Conservation (phyloP, 37 sponge, comb jelly and placozoan species). For the Cliona cf. orientalis region DNA sequence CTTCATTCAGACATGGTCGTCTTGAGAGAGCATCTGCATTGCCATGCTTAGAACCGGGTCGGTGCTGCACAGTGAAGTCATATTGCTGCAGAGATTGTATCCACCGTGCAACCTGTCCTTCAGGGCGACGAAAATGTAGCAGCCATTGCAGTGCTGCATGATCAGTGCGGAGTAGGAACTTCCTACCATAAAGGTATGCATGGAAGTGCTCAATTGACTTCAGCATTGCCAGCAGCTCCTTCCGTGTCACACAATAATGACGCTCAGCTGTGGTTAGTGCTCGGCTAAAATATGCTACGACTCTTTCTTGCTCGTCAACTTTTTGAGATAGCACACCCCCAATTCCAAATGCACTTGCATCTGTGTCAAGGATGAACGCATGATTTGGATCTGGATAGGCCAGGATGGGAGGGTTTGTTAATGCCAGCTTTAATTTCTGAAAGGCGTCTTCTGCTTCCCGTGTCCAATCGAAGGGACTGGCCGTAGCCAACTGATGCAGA, state of each 20-base stretch:
- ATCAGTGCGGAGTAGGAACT: too few species aligned
- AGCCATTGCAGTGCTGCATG: too few species aligned
- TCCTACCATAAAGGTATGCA: too few species aligned
- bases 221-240: constrained; percentile 20
- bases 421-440: constrained; percentile 8
- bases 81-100: too few species aligned
- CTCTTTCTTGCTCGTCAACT: constrained; percentile 14
- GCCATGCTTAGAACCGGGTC: too few species aligned
- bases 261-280: constrained; percentile 7
- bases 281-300: constrained; percentile 37
- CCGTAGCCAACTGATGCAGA: background rate
- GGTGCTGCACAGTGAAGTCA: too few species aligned
- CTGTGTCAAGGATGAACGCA: constrained; percentile 33
- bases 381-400: constrained; percentile 17
- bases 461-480: constrained; percentile 18
- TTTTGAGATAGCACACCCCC: constrained; percentile 53
- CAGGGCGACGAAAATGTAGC: too few species aligned
- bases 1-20: background rate
- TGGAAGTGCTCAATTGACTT: too few species aligned
- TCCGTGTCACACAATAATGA: constrained; percentile 17
- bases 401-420: constrained; percentile 30
- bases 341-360: constrained; percentile 34
- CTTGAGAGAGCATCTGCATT: too few species aligned
- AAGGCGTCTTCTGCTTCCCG: constrained; percentile 19
- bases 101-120: too few species aligned